Evolutionary conservation across 2,113 vertebrate species (phyloP).

Genomic region (Nothocercus julius): DNA sequence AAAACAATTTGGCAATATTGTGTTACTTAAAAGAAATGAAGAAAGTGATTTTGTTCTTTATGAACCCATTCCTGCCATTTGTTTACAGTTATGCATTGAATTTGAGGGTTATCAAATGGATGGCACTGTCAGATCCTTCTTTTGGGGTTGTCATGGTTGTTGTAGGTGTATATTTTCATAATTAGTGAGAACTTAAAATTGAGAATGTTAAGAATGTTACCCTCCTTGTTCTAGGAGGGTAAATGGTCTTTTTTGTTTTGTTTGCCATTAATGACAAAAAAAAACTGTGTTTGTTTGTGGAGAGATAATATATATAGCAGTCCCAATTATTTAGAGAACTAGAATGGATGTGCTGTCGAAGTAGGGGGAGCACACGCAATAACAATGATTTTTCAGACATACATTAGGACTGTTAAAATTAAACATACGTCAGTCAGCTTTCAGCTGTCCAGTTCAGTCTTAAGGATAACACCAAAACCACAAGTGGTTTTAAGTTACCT

Average conservation of each 20-base stretch:
- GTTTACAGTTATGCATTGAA: not conserved
- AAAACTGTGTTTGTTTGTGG: not conserved
- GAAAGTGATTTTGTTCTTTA: not conserved
- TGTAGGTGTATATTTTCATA: not conserved
- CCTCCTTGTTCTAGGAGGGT: not conserved
- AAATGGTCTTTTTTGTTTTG: not conserved
- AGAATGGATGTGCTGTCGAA: not conserved
- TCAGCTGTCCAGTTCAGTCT: not conserved
- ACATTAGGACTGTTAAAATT: not conserved
- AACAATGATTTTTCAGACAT: not conserved
- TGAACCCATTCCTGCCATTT: not conserved
- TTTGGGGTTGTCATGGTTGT: not conserved
- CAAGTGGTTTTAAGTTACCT: not conserved
- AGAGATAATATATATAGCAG: not conserved
- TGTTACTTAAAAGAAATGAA: not conserved
- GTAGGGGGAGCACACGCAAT: not conserved
- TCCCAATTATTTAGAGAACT: not conserved
- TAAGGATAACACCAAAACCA: not conserved
- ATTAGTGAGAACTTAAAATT: not conserved
- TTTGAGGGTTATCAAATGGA: not conserved
- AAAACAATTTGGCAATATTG: not conserved
- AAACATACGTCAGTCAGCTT: not conserved
- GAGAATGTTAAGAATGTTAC: not conserved
- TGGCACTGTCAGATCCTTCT: not conserved
- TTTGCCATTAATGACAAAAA: not conserved